Evolutionary conservation across 37 sponge, comb jelly and placozoan species (phyloP).

Genomic region (Beroe forskalii): DNA sequence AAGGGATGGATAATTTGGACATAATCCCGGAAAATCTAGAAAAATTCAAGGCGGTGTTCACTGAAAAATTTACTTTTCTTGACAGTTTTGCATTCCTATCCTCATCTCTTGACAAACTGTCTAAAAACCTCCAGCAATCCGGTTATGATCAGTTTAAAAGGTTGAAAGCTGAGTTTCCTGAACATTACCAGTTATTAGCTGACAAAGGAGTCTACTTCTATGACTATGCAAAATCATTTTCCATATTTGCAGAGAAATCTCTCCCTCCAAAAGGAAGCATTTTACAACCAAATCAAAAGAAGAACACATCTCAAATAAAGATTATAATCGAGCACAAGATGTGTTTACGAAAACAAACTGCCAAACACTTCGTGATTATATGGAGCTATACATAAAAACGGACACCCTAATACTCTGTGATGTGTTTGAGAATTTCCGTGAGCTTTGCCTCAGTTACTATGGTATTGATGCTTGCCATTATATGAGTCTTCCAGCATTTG

Average conservation of each 20-base stretch:
- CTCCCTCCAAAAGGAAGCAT: conserved; percentile 28
- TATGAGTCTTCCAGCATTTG: conserved; percentile 2
- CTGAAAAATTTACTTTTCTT: conserved; percentile 25
- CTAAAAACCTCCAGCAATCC: background rate
- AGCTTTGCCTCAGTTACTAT: background rate
- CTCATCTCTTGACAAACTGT: conserved; percentile 13
- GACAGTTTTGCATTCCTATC: conserved; percentile 35
- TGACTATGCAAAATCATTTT: conserved; percentile 13
- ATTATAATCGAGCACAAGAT: conserved; percentile 7
- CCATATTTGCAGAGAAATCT: background rate
- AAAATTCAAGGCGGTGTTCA: conserved; percentile 47
- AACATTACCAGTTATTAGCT: background rate
- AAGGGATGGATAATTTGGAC: background rate
- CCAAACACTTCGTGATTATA: background rate
- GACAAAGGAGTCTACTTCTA: conserved; percentile 39
- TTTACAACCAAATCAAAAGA: conserved; percentile 27
- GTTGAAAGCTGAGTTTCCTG: conserved; percentile 10
- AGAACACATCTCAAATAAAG: background rate
- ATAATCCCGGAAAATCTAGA: conserved; percentile 9
- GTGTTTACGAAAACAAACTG: background rate
- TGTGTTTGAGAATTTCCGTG: conserved; percentile 24
- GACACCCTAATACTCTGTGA: too few species aligned
- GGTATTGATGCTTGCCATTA: background rate
- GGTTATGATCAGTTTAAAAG: background rate
- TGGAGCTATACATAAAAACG: background rate